Base-by-base conservation (phyloP, 2,888 invertebrate genomes). In the Phyto melanocephala region DNA sequence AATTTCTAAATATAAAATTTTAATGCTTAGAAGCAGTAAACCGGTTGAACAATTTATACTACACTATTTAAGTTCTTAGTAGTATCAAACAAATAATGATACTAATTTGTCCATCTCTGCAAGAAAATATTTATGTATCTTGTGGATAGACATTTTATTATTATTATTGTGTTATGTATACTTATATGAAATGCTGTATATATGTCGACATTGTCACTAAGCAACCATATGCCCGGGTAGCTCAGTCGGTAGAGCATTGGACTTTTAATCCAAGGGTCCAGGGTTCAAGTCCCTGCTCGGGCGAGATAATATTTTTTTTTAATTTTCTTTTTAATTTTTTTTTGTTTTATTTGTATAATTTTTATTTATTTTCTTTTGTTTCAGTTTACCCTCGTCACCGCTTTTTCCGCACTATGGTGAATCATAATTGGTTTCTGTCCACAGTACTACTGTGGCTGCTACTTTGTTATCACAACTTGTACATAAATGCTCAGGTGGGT, bases 201-300 rank as follows among this genome's bases (percentile, higher is more conserved):
- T 28, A 28, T 28, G 6, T 28, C 28, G 6, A n/a, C n/a, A 71
- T 80, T 60, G 81, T 0, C 81, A 47, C 0, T 0, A 0, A 0
- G 0, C 1, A 88, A 0, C 0, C 3, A 79, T 71, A 35, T 86
- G 90, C 89, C 90, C 90, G 90, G 90, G 90, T 91, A 90, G 91
- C 91, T 90, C 90, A 91, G 90, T 91, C 90, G 91, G 90, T 91
- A 91, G 90, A 90, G 91, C 91, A 90, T 90, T 90, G 90, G 90
- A 91, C 90, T 91, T 91, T 90, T 90, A 90, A 91, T 90, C 90
- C 91, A 90, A 91, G 91, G 91, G 90, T 90, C 91, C 90, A 90
- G 91, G 91, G 91, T 91, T 91, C 91, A 90, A 91, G 90, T 91
- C 91, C 91, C 90, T 90, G 90, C 89, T 90, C 90, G 90, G 91